Conservation (phyloP, 2,797 vertebrate species). For the Apogon hyalosoma region DNA sequence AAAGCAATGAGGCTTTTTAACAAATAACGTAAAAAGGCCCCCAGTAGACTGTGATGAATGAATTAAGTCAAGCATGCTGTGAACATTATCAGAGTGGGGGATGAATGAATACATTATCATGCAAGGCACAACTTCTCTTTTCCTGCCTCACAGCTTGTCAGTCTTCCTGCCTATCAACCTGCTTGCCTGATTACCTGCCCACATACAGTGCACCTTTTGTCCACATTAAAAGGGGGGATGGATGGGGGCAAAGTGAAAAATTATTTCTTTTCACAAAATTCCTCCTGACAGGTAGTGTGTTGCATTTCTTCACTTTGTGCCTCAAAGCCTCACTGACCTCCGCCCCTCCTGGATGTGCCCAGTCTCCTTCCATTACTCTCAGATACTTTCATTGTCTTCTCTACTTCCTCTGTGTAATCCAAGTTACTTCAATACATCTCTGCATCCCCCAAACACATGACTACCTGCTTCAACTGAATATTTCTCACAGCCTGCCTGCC, state of each 20-base stretch:
- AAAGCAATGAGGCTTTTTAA: conserved; percentile 64
- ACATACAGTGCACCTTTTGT: conserved; percentile 70
- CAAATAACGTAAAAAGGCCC: conserved; percentile 68
- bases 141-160: conserved; percentile 72
- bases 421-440: conserved; percentile 46
- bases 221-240: conserved; percentile 51
- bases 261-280: conserved; percentile 63
- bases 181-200: conserved; percentile 72
- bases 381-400: conserved; percentile 40
- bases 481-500: conserved; percentile 28
- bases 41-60: conserved; percentile 76
- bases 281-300: conserved; percentile 46
- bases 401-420: conserved; percentile 39
- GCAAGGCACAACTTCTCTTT: conserved; percentile 69
- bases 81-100: conserved; percentile 72
- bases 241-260: conserved; percentile 49
- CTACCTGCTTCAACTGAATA: conserved; percentile 16
- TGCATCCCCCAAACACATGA: conserved; percentile 25
- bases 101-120: conserved; percentile 78
- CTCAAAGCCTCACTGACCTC: conserved; percentile 26
- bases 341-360: conserved; percentile 31
- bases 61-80: conserved; percentile 72
- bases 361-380: conserved; percentile 45
- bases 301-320: conserved; percentile 33
- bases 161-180: conserved; percentile 70